These are phyloP conservation scores for Diplogasteroides magnus DNA, from an alignment of 1,140 invertebrate genomes.

Conservation along the genomic window DNA sequence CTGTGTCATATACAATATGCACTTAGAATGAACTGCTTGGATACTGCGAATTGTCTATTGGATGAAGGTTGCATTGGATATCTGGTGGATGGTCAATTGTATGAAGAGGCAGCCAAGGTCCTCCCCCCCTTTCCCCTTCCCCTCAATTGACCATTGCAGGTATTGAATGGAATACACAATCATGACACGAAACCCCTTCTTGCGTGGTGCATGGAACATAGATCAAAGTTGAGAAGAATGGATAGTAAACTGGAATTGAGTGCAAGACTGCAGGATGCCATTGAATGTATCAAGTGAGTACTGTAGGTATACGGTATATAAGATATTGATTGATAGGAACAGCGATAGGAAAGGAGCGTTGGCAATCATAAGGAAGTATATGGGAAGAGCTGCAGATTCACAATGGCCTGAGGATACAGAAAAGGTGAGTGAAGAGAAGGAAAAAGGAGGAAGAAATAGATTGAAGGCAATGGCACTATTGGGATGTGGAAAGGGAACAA, in stretches of 20 bases:
- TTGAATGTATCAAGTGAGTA: not conserved
- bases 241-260: not conserved
- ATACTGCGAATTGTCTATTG: not conserved
- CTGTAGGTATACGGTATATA: not conserved
- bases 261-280: not conserved
- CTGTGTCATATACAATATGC: not conserved
- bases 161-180: too few relatives aligned
- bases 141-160: too few relatives aligned
- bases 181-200: not conserved
- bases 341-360: not conserved
- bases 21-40: not conserved
- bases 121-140: too few relatives aligned
- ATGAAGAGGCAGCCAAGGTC: not conserved
- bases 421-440: not conserved
- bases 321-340: not conserved
- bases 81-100: not conserved
- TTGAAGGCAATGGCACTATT: not conserved
- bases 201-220: not conserved
- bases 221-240: not conserved
- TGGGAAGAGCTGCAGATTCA: not conserved
- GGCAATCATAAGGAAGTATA: not conserved
- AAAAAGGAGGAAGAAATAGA: not conserved
- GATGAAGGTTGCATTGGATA: not conserved
- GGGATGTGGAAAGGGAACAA: too few relatives aligned
- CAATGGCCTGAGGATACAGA: not conserved